Conservation (phyloP, 2,113 vertebrate species). For the Chelonoidis abingdonii region DNA sequence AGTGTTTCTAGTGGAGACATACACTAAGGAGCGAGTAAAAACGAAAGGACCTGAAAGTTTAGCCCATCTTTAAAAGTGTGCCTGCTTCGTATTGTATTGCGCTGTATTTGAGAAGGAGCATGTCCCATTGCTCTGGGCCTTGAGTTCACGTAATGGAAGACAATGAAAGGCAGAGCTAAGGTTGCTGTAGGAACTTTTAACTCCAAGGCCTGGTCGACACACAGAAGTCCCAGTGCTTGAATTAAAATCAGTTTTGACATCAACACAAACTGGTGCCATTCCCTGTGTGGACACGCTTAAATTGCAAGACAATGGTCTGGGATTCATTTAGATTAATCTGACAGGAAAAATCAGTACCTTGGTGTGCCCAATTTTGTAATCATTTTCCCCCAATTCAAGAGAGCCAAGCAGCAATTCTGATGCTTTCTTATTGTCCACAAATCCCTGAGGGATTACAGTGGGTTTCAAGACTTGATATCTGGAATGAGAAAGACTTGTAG, state of each 20-base stretch:
- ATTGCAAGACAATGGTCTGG: slow-evolving; percentile 56
- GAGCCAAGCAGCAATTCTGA: slow-evolving; percentile 45
- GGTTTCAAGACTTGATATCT: slow-evolving; percentile 67
- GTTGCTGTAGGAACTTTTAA: slow-evolving; percentile 70
- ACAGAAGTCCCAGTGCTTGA: slow-evolving; percentile 17
- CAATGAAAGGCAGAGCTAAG: slow-evolving; percentile 2
- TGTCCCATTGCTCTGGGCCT: background rate
- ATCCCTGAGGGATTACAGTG: slow-evolving; percentile 51
- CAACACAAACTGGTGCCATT: background rate
- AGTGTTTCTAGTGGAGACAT: background rate
- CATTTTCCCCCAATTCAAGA: background rate
- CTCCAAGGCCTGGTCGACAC: slow-evolving; percentile 21
- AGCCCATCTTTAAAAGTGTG: background rate
- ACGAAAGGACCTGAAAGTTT: slow-evolving; percentile 32
- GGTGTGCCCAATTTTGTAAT: slow-evolving; percentile 57
- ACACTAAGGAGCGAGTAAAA: slow-evolving; percentile 51
- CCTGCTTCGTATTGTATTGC: slow-evolving; percentile 51
- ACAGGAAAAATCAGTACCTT: background rate
- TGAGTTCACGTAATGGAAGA: slow-evolving; percentile 26
- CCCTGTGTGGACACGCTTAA: background rate
- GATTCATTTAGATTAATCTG: slow-evolving; percentile 33
- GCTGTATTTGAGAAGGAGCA: slow-evolving; percentile 47
- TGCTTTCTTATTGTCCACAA: slow-evolving; percentile 54
- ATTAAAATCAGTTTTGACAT: background rate
- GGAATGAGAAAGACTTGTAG: background rate